Evolutionary conservation across 2,888 invertebrate species (phyloP).

Genomic region (Eupithecia abbreviata): DNA sequence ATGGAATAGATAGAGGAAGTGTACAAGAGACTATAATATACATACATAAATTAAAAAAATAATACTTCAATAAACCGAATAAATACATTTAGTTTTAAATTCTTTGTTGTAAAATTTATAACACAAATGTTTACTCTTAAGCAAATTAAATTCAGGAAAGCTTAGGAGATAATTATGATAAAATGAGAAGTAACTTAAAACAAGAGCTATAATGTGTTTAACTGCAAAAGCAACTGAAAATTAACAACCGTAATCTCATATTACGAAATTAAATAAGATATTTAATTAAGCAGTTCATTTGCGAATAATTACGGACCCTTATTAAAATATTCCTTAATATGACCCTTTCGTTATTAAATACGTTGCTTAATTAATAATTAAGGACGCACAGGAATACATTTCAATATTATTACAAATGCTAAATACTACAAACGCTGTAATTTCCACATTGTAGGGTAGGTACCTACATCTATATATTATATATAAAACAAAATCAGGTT

Average conservation of each 20-base stretch:
- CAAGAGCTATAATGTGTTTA: neutral
- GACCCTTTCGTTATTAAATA: conserved; percentile 12
- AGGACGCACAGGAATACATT: neutral
- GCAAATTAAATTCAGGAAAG: neutral
- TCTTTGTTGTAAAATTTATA: neutral
- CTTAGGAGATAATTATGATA: neutral
- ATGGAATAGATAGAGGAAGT: no score
- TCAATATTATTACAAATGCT: neutral
- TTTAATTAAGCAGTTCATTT: conserved; percentile 39
- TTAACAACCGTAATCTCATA: conserved; percentile 25
- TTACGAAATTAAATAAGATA: conserved; percentile 33
- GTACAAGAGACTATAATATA: no score
- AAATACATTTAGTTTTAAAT: no score
- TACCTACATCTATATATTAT: neutral
- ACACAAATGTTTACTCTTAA: neutral
- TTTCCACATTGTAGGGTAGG: neutral
- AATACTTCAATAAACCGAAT: no score
- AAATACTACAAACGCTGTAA: neutral
- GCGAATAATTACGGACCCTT: conserved; percentile 28
- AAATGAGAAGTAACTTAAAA: neutral
- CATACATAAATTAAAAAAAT: no score
- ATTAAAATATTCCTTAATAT: conserved; percentile 22
- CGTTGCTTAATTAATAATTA: conserved; percentile 8
- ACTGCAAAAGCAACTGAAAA: conserved; percentile 12
- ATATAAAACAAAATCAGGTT: no score